Base-by-base conservation (phyloP, 2,797 vertebrate species). In the Acanthopagrus latus region DNA sequence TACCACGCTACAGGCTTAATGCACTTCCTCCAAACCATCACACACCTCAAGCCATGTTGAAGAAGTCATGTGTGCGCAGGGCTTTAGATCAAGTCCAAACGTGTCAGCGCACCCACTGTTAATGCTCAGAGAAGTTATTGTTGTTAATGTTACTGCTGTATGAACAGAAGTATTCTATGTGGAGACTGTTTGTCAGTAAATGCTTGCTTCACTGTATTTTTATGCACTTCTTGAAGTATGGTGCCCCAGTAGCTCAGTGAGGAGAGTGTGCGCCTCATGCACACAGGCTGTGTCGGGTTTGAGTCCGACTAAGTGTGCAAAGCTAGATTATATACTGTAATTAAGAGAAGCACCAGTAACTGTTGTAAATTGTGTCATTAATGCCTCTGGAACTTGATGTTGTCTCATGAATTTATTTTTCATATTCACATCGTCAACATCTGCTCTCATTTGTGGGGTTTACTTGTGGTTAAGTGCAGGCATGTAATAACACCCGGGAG, bases 281-380 rank as follows among this genome's bases (percentile, higher is more conserved):
- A 27, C 27, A 27, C 3, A 27, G 27, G 27, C 27, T 27, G 27
- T 27, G 27, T 27, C 27, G 27, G 27, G 27, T 27, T 27, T 27
- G 27, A 27, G 4, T 3, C 27, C 3, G 3, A 27, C 54, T 7
- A 2, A 54, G 38, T 60, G 47, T 72, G 56, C 20, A 46, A 76
- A 70, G 71, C 56, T 44, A 52, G 51, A 73, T 78, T 69, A 64
- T 41, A 59, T 77, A n/a, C n/a, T n/a, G n/a, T n/a, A 33, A 82
- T 78, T 56, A 63, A 70, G 67, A 41, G 54, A 60, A 47, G 57
- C 57, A 59, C 27, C 51, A 18, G 54, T 47, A 54, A 44, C 21
- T 10, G 9, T 18, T 14, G n/a, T 50, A 43, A 66, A 73, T 23
- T 7, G 21, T 70, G 63, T 60, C 25, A 57, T 60, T 33, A 51